Evolutionary conservation across 2,888 invertebrate species (phyloP).

Genomic region (Portevinia maculata): DNA sequence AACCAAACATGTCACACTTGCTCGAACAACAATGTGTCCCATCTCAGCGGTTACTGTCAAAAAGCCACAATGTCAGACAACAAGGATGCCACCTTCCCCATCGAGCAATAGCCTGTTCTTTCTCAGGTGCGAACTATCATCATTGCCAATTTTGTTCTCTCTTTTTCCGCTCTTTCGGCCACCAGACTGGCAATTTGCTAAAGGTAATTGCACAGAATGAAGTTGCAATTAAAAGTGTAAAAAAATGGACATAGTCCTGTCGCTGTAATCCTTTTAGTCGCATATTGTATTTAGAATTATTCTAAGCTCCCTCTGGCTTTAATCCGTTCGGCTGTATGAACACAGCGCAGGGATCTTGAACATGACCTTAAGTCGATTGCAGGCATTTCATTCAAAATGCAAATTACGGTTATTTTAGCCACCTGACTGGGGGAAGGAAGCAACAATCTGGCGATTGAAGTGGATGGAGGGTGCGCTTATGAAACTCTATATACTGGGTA

Average conservation of each 20-base stretch:
- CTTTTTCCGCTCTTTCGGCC: not conserved
- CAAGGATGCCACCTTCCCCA: not conserved
- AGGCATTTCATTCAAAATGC: constrained; percentile 66
- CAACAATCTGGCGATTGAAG: constrained; percentile 57
- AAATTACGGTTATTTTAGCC: constrained; percentile 54
- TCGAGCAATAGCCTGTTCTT: not conserved
- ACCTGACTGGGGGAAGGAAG: constrained; percentile 5
- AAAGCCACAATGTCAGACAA: constrained; percentile 52
- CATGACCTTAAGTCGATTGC: constrained; percentile 49
- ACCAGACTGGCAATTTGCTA: constrained; percentile 51
- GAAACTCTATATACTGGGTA: constrained; percentile 39
- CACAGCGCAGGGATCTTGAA: constrained; percentile 3
- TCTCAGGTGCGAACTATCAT: constrained; percentile 56
- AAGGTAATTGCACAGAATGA: constrained; percentile 61
- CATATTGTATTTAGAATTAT: constrained; percentile 16
- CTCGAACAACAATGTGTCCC: constrained; percentile 59
- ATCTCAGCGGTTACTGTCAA: constrained; percentile 48
- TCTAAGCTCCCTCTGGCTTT: not conserved
- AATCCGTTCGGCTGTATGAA: not conserved
- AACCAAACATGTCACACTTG: constrained; percentile 50
- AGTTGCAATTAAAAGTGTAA: constrained; percentile 62
- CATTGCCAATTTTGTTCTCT: constrained; percentile 54
- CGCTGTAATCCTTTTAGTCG: constrained; percentile 47
- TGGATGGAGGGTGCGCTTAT: no score
- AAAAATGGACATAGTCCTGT: constrained; percentile 20